Percentiles rank a stretch among this genome's conserved stretches.
Conservation (phyloP, 2,888 invertebrate genomes). For the Agriopis leucophaearia region DNA sequence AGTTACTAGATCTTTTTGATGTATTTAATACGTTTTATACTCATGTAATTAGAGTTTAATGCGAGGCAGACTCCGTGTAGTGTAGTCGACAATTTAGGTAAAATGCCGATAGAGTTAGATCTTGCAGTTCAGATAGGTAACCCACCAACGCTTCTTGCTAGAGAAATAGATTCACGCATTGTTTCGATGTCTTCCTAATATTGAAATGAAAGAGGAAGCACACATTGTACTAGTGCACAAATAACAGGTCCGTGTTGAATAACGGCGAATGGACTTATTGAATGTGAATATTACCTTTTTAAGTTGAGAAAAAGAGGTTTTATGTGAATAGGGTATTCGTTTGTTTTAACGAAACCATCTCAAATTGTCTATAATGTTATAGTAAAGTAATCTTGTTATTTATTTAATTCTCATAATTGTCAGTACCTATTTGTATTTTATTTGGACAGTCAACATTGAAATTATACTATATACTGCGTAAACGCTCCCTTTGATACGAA, state of each 20-base stretch:
- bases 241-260: slow-evolving; percentile 19
- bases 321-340: too few relatives aligned
- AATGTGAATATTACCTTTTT: slow-evolving; percentile 39
- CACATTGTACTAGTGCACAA: slow-evolving; percentile 26
- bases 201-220: slow-evolving; percentile 21
- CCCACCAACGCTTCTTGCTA: slow-evolving; percentile 21
- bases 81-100: slow-evolving; percentile 30
- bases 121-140: slow-evolving; percentile 5
- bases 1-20: slow-evolving; percentile 77
- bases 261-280: slow-evolving; percentile 50
- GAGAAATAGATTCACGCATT: slow-evolving; percentile 16
- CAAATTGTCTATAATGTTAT: too few relatives aligned
- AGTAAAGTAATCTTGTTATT: too few relatives aligned
- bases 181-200: slow-evolving; percentile 41
- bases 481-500: too few relatives aligned
- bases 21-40: slow-evolving; percentile 85
- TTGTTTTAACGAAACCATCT: too few relatives aligned
- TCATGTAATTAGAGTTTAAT: slow-evolving; percentile 75
- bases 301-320: slow-evolving; percentile 30
- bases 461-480: too few relatives aligned
- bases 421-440: too few relatives aligned
- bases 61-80: slow-evolving; percentile 66
- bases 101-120: slow-evolving; percentile 1
- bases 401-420: too few relatives aligned
- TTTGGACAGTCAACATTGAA: too few relatives aligned